These are phyloP conservation scores for Rallus crepitans DNA, from an alignment of 2,797 vertebrate genomes.

Conservation along the genomic window DNA sequence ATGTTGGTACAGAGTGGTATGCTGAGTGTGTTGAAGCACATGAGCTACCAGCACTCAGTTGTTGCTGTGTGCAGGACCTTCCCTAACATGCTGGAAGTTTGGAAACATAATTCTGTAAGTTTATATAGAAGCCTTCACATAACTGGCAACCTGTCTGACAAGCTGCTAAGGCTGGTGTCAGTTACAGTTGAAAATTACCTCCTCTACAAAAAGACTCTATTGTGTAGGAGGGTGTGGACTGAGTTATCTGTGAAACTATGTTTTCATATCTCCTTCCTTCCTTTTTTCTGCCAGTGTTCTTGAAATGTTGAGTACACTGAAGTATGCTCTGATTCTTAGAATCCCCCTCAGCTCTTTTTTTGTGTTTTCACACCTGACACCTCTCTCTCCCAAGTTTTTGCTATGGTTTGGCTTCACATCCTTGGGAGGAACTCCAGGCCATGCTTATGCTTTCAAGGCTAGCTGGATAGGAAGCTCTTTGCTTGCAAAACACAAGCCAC, in stretches of 20 bases:
- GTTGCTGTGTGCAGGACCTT: neutral
- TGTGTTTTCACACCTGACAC: neutral
- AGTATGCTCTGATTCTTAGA: neutral
- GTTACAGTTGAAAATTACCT: neutral
- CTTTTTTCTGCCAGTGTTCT: neutral
- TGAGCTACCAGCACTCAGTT: neutral
- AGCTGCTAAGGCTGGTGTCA: neutral
- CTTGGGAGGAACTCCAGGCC: neutral
- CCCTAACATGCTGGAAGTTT: neutral
- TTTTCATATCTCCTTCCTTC: neutral
- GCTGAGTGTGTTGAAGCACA: neutral
- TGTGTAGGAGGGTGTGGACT: neutral
- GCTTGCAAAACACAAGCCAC: neutral
- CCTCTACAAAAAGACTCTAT: neutral
- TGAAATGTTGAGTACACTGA: neutral
- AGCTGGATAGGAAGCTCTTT: neutral
- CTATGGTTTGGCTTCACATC: neutral
- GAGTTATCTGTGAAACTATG: neutral
- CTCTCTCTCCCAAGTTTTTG: neutral
- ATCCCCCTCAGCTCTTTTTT: neutral
- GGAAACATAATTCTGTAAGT: neutral
- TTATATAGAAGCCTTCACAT: neutral
- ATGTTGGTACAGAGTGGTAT: neutral
- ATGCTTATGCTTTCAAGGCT: neutral
- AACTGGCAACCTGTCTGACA: neutral